These are phyloP conservation scores for Apomyelois bistriatella DNA, from an alignment of 2,888 invertebrate species.

Conservation along the genomic window DNA sequence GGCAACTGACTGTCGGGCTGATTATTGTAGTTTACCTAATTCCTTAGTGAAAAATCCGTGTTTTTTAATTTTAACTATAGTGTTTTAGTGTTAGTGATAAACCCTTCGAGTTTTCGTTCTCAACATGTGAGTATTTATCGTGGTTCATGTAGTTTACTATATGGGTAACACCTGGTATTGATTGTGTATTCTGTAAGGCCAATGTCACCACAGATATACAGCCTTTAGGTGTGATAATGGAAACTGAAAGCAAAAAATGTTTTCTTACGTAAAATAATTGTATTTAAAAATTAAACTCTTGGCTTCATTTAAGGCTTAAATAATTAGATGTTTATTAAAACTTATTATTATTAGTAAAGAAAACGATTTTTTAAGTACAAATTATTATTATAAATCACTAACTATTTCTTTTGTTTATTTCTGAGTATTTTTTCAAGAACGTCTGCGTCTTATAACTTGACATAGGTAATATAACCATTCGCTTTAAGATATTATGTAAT, in stretches of 20 bases:
- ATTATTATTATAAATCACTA: no score
- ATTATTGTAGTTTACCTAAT: constrained; percentile 41
- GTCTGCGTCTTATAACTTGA: no score
- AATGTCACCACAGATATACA: constrained; percentile 53
- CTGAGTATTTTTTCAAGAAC: no score
- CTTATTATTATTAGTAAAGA: no score
- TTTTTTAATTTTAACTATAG: constrained; percentile 27
- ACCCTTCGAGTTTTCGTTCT: constrained; percentile 41
- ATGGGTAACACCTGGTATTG: constrained; percentile 52
- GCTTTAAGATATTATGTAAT: no score
- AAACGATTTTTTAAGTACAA: no score
- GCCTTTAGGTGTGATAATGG: constrained; percentile 28
- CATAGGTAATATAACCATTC: no score
- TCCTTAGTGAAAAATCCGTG: constrained; percentile 37
- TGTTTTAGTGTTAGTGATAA: constrained; percentile 44
- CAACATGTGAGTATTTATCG: constrained; percentile 47
- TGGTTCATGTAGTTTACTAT: constrained; percentile 31
- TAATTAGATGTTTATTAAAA: no score
- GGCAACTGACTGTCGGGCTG: constrained; percentile 40
- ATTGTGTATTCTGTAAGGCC: constrained; percentile 65
- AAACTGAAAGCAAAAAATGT: constrained; percentile 15
- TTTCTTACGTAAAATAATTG: neutral
- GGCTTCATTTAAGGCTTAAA: no score
- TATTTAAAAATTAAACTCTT: no score
- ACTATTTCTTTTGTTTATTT: no score